Evolutionary conservation across 2,888 invertebrate species (phyloP).

Genomic region (Tenthredo livida): DNA sequence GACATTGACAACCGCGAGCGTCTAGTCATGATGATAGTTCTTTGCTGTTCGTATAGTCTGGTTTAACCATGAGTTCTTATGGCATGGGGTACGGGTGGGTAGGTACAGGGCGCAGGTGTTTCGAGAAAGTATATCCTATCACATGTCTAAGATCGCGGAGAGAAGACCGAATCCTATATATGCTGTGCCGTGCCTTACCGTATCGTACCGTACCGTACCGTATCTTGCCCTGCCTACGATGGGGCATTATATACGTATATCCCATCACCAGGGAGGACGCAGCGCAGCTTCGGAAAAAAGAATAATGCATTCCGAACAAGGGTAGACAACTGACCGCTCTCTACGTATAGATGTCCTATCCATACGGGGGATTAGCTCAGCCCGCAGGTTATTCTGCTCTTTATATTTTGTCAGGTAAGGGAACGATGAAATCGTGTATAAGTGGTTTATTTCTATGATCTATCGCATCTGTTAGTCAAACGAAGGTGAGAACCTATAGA

Average conservation of each 20-base stretch:
- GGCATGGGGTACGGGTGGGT: neutral
- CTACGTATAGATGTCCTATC: conserved; percentile 48
- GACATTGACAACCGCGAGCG: conserved; percentile 46
- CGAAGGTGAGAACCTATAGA: neutral
- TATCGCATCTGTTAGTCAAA: conserved; percentile 29
- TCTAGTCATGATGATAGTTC: conserved; percentile 31
- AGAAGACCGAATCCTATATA: conserved; percentile 18
- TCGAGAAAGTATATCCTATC: conserved; percentile 48
- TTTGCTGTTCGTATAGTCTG: neutral
- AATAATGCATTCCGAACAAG: conserved; percentile 53
- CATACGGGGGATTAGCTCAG: conserved; percentile 38
- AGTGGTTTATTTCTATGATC: conserved; percentile 36
- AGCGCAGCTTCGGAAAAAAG: conserved; percentile 27
- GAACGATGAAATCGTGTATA: conserved; percentile 48
- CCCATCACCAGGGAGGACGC: conserved; percentile 33
- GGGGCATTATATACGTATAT: neutral
- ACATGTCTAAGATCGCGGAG: conserved; percentile 45
- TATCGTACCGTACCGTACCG: too few species aligned
- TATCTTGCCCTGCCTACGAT: neutral
- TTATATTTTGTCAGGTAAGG: conserved; percentile 49
- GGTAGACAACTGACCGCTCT: conserved; percentile 51
- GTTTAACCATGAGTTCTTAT: neutral
- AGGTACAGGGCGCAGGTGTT: conserved; percentile 35
- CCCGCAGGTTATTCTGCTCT: conserved; percentile 31
- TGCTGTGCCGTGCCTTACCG: neutral